Conservation (phyloP, 2,797 vertebrate genomes). For the Valencia hispanica region DNA sequence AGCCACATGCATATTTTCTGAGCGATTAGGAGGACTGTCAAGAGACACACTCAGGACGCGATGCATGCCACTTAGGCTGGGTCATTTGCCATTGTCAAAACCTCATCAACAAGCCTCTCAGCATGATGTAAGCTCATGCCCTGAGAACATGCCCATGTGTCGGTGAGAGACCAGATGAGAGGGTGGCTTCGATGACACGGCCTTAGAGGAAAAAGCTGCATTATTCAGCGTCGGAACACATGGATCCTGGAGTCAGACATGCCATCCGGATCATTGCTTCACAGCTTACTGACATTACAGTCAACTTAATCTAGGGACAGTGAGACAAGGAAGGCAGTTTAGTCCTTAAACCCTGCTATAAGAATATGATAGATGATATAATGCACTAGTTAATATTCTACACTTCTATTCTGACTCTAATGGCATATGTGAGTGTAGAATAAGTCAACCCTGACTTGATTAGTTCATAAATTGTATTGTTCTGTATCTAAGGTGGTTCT, state of each 20-base stretch:
- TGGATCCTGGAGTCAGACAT: conserved; percentile 52
- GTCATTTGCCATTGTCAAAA: conserved; percentile 72
- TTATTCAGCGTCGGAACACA: conserved; percentile 77
- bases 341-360: conserved; percentile 23
- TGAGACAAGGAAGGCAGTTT: conserved; percentile 37
- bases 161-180: conserved; percentile 70
- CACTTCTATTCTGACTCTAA: no score
- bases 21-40: conserved; percentile 76
- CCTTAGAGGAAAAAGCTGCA: conserved; percentile 78
- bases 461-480: not conserved
- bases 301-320: conserved; percentile 50
- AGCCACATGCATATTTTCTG: conserved; percentile 74
- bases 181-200: conserved; percentile 71
- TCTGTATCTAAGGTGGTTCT: not conserved
- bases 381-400: not conserved
- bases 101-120: conserved; percentile 63
- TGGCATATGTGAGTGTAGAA: no score
- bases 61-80: conserved; percentile 61
- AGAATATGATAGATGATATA: no score
- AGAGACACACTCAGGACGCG: conserved; percentile 66
- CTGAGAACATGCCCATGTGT: conserved; percentile 69
- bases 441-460: not conserved
- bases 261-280: conserved; percentile 67
- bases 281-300: conserved; percentile 79
- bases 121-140: conserved; percentile 67